These are phyloP conservation scores for Harlomillsia oculata DNA, from an alignment of 1,140 invertebrate species.

Conservation along the genomic window DNA sequence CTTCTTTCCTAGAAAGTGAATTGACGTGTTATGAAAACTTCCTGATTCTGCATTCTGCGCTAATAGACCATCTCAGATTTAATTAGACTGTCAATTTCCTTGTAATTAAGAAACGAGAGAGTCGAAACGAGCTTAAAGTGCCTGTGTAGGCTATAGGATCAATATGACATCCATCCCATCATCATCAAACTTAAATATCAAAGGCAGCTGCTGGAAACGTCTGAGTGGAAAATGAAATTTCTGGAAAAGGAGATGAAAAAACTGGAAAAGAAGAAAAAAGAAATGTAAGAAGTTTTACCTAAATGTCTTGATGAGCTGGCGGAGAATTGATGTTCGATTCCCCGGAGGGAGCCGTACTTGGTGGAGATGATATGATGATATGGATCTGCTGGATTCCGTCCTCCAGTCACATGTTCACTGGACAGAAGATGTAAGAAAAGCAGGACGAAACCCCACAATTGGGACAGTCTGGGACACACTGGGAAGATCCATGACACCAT, in stretches of 20 bases:
- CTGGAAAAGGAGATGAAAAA: not conserved
- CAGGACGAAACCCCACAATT: slow-evolving; percentile 1
- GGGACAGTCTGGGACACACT: slow-evolving; percentile 16
- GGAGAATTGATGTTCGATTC: slow-evolving; percentile 29
- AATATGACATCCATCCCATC: no score
- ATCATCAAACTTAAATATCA: not conserved
- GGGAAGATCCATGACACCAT: slow-evolving; percentile 31
- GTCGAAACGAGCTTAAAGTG: no score
- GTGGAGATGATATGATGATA: slow-evolving; percentile 26
- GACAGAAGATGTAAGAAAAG: slow-evolving; percentile 4
- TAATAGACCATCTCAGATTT: no score
- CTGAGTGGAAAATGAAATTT: not conserved
- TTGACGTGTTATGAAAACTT: no score
- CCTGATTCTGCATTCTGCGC: no score
- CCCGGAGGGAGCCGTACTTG: slow-evolving; percentile 30
- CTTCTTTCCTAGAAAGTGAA: no score
- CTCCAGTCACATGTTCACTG: slow-evolving; percentile 8
- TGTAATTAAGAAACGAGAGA: no score
- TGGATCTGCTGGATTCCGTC: not conserved
- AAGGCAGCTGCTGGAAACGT: not conserved
- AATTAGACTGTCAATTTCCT: no score
- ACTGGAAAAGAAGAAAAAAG: not conserved
- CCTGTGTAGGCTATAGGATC: no score
- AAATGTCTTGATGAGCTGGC: slow-evolving; percentile 29
- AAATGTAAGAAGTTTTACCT: slow-evolving; percentile 20